phyloP scores from a whole-genome alignment of 2,113 vertebrate genomes.

The Pedetes capensis region DNA sequence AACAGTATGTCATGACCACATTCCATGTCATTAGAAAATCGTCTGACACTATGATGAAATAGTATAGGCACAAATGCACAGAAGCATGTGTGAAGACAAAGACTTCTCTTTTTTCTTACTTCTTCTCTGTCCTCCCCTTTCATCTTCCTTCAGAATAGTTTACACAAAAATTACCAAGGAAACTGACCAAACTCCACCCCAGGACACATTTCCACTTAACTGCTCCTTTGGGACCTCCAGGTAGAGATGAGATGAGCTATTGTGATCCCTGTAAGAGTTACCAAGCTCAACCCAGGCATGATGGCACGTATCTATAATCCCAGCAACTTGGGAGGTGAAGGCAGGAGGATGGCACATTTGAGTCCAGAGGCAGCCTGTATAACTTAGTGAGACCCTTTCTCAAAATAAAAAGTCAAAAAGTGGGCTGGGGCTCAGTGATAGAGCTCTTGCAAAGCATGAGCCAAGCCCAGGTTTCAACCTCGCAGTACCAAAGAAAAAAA shows the following conservation, averaged over 20 bases:
- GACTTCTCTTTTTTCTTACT: not conserved
- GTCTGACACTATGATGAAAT: not conserved
- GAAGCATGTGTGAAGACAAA: not conserved
- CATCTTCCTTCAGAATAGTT: not conserved
- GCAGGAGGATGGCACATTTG: no score
- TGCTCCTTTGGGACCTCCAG: not conserved
- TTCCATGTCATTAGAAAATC: not conserved
- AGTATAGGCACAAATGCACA: fast-evolving
- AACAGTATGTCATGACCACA: not conserved
- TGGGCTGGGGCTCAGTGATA: no score
- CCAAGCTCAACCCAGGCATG: no score
- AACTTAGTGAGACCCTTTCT: no score
- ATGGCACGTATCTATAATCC: no score
- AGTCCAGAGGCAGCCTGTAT: no score
- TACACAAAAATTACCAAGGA: not conserved
- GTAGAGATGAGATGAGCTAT: not conserved
- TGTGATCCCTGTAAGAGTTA: not conserved
- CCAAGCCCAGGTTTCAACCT: no score
- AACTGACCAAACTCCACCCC: not conserved
- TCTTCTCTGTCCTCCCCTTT: not conserved
- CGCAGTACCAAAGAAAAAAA: no score
- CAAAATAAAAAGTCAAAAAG: no score
- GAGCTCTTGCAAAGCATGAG: no score
- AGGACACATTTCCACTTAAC: not conserved
- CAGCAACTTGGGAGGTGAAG: no score